These are phyloP conservation scores for Prionailurus bengalensis DNA, from an alignment of 2,113 vertebrate genomes.

Conservation along the genomic window DNA sequence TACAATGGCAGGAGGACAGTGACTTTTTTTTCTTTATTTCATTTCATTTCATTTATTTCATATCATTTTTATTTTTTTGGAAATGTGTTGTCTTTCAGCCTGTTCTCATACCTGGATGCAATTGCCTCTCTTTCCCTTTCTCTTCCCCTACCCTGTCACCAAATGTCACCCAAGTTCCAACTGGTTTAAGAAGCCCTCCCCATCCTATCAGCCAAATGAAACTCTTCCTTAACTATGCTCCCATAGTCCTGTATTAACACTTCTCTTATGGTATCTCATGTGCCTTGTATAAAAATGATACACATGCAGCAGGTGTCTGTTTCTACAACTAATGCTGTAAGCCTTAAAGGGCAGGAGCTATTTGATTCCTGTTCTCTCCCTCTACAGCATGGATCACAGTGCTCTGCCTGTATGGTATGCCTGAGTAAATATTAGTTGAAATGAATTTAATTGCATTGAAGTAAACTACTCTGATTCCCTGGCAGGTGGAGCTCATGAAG, in stretches of 20 bases:
- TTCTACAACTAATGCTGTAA: not conserved
- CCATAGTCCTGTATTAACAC: not conserved
- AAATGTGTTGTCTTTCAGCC: not conserved
- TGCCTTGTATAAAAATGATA: not conserved
- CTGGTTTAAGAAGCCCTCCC: not conserved
- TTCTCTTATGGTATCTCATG: not conserved
- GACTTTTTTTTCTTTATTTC: not conserved
- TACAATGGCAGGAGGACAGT: not conserved
- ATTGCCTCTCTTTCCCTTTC: not conserved
- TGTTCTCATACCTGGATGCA: not conserved
- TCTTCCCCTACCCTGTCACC: not conserved
- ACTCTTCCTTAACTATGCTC: not conserved
- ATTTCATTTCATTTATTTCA: not conserved
- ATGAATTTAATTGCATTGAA: not conserved
- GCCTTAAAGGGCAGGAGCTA: not conserved
- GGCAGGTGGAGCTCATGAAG: slow-evolving; percentile 97
- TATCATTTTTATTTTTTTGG: not conserved
- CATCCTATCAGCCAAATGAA: not conserved
- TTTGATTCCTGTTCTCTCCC: slow-evolving; percentile 26
- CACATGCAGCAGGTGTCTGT: not conserved
- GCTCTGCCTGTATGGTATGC: not conserved
- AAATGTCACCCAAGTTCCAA: not conserved
- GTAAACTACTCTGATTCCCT: not conserved
- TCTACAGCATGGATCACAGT: not conserved
- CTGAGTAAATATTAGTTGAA: not conserved